Conservation (phyloP, 2,888 invertebrate genomes). For the Tinea trinotella region DNA sequence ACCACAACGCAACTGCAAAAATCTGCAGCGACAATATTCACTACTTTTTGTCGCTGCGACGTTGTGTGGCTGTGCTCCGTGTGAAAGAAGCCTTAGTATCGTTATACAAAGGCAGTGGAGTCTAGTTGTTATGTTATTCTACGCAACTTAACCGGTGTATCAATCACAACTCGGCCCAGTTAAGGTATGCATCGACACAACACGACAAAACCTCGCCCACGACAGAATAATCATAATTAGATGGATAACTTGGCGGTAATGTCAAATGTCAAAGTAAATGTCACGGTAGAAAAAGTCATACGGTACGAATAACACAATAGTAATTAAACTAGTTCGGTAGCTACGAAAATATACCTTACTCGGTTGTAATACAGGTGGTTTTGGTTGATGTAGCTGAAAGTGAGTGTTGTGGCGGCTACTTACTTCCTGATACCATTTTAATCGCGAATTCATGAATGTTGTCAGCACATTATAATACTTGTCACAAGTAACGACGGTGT, state of each 20-base stretch:
- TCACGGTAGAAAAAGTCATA: slow-evolving; percentile 31
- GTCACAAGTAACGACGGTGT: neutral
- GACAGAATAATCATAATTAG: slow-evolving; percentile 53
- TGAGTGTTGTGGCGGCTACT: slow-evolving; percentile 5
- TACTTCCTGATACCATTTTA: slow-evolving; percentile 16
- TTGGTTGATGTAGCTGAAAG: neutral
- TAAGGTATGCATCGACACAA: slow-evolving; percentile 52
- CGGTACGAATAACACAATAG: neutral
- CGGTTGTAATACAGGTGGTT: neutral
- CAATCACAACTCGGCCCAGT: slow-evolving; percentile 42
- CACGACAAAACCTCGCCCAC: slow-evolving; percentile 43
- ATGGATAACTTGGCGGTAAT: slow-evolving; percentile 47
- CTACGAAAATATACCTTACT: neutral
- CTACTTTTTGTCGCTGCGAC: too few species aligned
- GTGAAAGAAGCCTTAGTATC: too few species aligned
- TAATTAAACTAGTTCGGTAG: neutral
- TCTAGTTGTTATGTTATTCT: too few species aligned
- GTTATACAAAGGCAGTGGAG: slow-evolving; percentile 1
- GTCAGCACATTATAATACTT: slow-evolving; percentile 12
- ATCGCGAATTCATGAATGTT: slow-evolving; percentile 10
- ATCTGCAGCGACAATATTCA: too few species aligned
- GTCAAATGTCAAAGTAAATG: slow-evolving; percentile 66
- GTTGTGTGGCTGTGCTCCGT: too few species aligned
- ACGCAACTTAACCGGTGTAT: slow-evolving; percentile 31
- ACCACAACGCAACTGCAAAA: too few species aligned